Conservation (phyloP, 2,888 invertebrate species). For the Seira ritae region DNA sequence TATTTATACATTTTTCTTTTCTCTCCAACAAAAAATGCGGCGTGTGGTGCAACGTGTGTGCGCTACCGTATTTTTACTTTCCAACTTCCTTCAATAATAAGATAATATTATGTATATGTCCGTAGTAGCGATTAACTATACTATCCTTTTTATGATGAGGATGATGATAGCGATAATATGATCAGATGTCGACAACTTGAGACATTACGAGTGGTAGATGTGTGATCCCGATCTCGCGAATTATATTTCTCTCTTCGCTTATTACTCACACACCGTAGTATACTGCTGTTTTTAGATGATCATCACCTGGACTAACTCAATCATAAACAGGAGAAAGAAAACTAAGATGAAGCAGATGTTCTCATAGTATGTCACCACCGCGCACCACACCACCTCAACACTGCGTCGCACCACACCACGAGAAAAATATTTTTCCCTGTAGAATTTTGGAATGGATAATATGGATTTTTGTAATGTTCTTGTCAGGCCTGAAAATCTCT, state of each 20-base stretch:
- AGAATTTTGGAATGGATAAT: neutral
- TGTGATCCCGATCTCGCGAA: conserved; percentile 7
- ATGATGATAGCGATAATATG: conserved; percentile 31
- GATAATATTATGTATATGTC: neutral
- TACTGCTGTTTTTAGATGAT: conserved; percentile 17
- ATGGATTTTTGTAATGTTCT: neutral
- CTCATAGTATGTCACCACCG: conserved; percentile 16
- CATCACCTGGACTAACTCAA: conserved; percentile 58
- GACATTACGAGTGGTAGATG: conserved; percentile 28
- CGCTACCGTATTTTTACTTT: conserved; percentile 17
- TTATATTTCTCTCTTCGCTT: neutral
- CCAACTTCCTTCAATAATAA: neutral
- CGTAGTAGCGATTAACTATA: neutral
- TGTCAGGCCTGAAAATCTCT: neutral
- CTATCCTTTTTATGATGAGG: conserved; percentile 22
- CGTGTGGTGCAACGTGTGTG: conserved; percentile 14
- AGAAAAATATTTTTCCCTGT: conserved; percentile 13
- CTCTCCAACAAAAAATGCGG: neutral
- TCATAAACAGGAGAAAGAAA: conserved; percentile 39
- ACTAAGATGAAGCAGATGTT: conserved; percentile 47
- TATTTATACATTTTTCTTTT: conserved; percentile 44
- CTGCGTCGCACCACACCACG: conserved; percentile 16
- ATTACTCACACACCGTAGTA: neutral
- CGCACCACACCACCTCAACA: conserved; percentile 16
- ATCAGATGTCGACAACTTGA: conserved; percentile 50